Conservation (phyloP, 2,888 invertebrate species). For the Conchocele bisecta region DNA sequence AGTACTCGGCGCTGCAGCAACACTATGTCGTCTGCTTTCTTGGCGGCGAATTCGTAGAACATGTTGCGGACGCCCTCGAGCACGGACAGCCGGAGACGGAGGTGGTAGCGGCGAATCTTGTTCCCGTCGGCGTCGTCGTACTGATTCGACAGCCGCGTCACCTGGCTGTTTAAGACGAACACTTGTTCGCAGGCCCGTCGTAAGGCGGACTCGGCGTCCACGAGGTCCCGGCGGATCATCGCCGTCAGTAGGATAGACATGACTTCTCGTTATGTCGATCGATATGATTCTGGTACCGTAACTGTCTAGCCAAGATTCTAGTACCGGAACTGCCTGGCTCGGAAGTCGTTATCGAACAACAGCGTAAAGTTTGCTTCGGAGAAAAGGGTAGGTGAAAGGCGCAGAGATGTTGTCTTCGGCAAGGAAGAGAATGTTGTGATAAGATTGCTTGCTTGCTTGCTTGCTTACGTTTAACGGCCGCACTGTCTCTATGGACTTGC, state of each 20-base stretch:
- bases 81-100: conserved; percentile 45
- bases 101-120: conserved; percentile 39
- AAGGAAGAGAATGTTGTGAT: too few relatives aligned
- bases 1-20: conserved; percentile 39
- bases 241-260: too few relatives aligned
- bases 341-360: too few relatives aligned
- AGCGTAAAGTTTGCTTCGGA: too few relatives aligned
- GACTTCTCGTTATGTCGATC: too few relatives aligned
- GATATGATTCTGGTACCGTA: conserved; percentile 14
- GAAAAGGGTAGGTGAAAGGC: too few relatives aligned
- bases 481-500: too few relatives aligned
- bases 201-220: conserved; percentile 27
- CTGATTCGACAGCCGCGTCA: conserved; percentile 22
- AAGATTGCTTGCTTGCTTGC: too few relatives aligned
- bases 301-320: too few relatives aligned
- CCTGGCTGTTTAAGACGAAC: conserved; percentile 39
- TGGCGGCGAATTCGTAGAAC: conserved; percentile 54
- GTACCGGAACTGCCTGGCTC: too few relatives aligned
- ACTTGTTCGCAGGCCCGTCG: conserved; percentile 51
- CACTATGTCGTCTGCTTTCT: conserved; percentile 47
- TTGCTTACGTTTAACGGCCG: too few relatives aligned
- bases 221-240: conserved; percentile 14
- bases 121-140: conserved; percentile 21
- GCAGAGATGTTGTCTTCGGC: too few relatives aligned
- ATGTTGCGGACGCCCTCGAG: conserved; percentile 52